Evolutionary conservation across 2,797 vertebrate genomes (phyloP), one percentile per base, ranked within the genome.

Genomic region (Chloroceryle amazona): DNA sequence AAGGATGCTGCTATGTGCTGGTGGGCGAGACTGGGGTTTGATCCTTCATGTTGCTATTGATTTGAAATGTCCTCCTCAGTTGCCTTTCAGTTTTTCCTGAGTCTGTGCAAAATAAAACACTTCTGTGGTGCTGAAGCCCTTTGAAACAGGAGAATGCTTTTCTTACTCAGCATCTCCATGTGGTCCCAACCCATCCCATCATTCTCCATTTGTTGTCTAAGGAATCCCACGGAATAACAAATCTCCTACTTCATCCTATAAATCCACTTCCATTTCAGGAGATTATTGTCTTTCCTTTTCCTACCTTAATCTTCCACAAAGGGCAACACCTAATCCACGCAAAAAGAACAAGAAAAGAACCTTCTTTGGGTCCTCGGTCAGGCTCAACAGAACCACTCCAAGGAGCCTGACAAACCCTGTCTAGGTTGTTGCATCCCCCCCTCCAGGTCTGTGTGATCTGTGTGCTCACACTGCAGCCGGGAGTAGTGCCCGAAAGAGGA

Each of bases 161-260:
- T 37, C 37, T 75, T 23, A 23, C 7, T 11, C 7, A 33, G 4
- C 12, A 46, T 52, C 26, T 60, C 35, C 0, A 0, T 33, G 31
- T 19, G 20, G 22, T 46, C 26, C 68, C 58, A 71, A 62, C 71
- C 47, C 10, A 1, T 16, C 33, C 37, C 57, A 11, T 28, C 49
- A 2, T 23, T 63, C 51, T 37, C 31, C 31, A 16, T n/a, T 61
- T 26, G 33, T 49, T 57, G 33, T n/a, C 35, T 4, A 55, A 51
- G 19, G 67, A 47, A 41, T 44, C 62, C 62, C 35, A 11, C 3
- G 29, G 15, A 55, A 71, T 6, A 61, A 16, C 29, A 49, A 17
- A 52, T n/a, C 57, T 54, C 58, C 55, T 25, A 0, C 33, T 29
- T 71, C 28, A 44, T 58, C 37, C 54, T 22, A 5, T 12, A 54